Conservation (phyloP, 2,888 invertebrate genomes). For the Helleia helle region DNA sequence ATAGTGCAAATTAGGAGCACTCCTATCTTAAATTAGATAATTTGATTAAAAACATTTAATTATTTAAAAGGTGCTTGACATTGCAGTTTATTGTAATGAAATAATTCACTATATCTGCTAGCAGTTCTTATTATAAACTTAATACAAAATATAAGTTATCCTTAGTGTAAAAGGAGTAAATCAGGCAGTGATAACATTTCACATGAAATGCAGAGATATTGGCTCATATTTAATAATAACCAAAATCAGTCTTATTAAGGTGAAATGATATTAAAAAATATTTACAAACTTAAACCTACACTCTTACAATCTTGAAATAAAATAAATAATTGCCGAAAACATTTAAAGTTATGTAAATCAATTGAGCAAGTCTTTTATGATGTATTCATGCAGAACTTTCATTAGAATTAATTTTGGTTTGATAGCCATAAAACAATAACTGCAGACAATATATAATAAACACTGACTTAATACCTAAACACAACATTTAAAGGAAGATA, state of each 20-base stretch:
- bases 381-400: neutral
- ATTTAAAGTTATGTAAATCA: neutral
- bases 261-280: conserved; percentile 16
- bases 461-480: conserved; percentile 17
- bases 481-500: conserved; percentile 16
- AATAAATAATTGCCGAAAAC: too few species aligned
- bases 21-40: conserved; percentile 4
- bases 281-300: conserved; percentile 1
- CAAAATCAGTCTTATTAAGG: conserved; percentile 37
- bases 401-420: neutral
- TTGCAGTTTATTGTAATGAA: neutral
- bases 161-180: conserved; percentile 10
- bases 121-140: too few species aligned
- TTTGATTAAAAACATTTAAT: neutral
- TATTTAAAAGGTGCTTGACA: conserved; percentile 1
- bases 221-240: conserved; percentile 21
- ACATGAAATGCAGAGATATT: neutral
- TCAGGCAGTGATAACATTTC: conserved; percentile 2
- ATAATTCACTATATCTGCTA: too few species aligned
- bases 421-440: conserved; percentile 7
- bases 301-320: too few species aligned
- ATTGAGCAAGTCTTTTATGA: neutral
- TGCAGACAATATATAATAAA: conserved; percentile 17
- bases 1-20: conserved; percentile 5
- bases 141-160: conserved; percentile 1